Conservation (phyloP, 2,888 invertebrate genomes). For the Graphium colonna region DNA sequence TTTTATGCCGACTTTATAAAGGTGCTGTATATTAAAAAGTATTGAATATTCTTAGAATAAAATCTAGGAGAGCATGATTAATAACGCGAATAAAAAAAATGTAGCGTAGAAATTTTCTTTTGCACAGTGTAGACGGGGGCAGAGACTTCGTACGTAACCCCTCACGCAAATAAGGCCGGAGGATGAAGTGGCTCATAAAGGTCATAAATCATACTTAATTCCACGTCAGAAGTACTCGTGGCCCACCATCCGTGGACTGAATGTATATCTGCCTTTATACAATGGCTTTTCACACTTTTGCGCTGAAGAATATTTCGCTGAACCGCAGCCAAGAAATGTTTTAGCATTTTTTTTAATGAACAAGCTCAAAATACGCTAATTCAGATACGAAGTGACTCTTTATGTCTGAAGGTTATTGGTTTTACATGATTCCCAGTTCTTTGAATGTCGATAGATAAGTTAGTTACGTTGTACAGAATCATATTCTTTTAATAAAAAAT, state of each 20-base stretch:
- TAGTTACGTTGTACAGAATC: too few species aligned
- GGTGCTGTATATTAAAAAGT: too few species aligned
- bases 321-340: conserved; percentile 1
- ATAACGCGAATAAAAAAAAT: conserved; percentile 3
- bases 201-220: conserved; percentile 73
- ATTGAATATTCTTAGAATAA: too few species aligned
- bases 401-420: too few species aligned
- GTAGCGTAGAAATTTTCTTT: conserved; percentile 11
- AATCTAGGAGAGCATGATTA: too few species aligned
- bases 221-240: conserved; percentile 50
- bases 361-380: neutral
- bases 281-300: conserved; percentile 20
- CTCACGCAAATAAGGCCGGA: conserved; percentile 53
- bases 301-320: conserved; percentile 1
- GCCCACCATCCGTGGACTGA: conserved; percentile 60
- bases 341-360: neutral
- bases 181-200: conserved; percentile 58
- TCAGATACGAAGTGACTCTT: too few species aligned
- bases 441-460: too few species aligned
- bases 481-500: too few species aligned
- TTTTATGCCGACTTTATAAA: too few species aligned
- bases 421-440: too few species aligned
- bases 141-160: conserved; percentile 22
- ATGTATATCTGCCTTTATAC: conserved; percentile 50
- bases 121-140: conserved; percentile 3